Evolutionary conservation across 1,140 invertebrate species (phyloP).

Genomic region (Venustaconcha ellipsiformis): DNA sequence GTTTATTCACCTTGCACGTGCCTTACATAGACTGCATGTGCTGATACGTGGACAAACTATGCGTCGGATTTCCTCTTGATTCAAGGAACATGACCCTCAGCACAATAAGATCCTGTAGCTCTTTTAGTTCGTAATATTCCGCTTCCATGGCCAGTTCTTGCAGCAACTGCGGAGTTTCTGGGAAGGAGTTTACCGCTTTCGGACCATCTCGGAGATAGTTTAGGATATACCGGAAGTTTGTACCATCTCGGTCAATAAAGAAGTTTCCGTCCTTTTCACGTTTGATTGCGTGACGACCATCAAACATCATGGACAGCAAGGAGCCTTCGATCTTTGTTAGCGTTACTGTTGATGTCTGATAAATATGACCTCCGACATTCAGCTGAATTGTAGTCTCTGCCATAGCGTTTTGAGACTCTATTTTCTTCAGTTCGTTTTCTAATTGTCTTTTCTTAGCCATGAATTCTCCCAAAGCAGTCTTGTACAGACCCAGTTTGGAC

Average conservation of each 20-base stretch:
- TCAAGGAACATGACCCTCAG: too few relatives aligned
- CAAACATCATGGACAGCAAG: constrained; percentile 53
- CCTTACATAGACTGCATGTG: too few relatives aligned
- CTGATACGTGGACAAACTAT: too few relatives aligned
- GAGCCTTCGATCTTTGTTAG: constrained; percentile 46
- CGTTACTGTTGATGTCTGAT: constrained; percentile 46
- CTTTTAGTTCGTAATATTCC: constrained; percentile 29
- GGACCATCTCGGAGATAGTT: constrained; percentile 44
- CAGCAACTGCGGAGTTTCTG: constrained; percentile 14
- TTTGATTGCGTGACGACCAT: constrained; percentile 43
- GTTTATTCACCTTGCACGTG: too few relatives aligned
- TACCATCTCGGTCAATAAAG: constrained; percentile 51
- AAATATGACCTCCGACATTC: constrained; percentile 52
- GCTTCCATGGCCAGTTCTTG: constrained; percentile 35
- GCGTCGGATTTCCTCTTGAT: too few relatives aligned
- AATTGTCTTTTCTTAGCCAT: constrained; percentile 29
- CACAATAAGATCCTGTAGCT: constrained; percentile 10
- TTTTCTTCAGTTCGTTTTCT: constrained; percentile 28
- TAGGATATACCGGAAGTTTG: constrained; percentile 49
- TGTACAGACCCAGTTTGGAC: constrained; percentile 23
- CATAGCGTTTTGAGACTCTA: constrained; percentile 34
- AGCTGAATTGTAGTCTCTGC: constrained; percentile 32
- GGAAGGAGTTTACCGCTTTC: constrained; percentile 18
- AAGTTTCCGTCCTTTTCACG: constrained; percentile 31
- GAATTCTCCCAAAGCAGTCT: constrained; percentile 27